Conservation (phyloP, 2,888 invertebrate genomes). For the Rhaphigaster nebulosa region DNA sequence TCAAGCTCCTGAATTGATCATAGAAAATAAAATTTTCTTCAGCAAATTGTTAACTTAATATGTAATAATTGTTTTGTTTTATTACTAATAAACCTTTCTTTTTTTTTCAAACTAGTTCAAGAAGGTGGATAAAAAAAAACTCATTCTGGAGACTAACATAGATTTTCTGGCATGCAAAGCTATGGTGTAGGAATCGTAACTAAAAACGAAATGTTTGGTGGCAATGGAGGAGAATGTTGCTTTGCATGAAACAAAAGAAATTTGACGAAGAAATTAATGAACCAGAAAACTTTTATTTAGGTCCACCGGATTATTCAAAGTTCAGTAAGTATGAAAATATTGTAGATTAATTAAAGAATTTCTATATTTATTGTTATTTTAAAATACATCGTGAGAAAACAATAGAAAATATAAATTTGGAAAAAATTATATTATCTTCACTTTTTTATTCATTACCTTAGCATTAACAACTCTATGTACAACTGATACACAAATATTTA, state of each 20-base stretch:
- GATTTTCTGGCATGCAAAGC: background rate
- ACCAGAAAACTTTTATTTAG: constrained; percentile 62
- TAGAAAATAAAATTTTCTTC: no score
- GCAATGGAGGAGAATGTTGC: constrained; percentile 61
- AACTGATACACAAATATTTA: no score
- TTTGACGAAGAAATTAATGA: constrained; percentile 59
- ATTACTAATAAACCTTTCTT: background rate
- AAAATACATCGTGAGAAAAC: no score
- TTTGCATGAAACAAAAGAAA: constrained; percentile 60
- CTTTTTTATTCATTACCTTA: no score
- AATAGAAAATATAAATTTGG: no score
- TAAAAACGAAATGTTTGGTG: background rate
- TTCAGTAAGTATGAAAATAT: constrained; percentile 61
- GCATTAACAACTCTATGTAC: no score
- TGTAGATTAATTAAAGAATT: background rate
- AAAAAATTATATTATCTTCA: no score
- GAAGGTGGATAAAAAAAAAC: background rate
- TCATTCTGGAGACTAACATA: background rate
- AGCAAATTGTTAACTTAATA: background rate
- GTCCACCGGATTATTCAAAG: constrained; percentile 63
- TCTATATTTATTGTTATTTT: background rate
- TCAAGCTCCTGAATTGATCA: no score
- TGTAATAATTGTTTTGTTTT: background rate
- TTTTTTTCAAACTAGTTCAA: background rate
- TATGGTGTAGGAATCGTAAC: background rate